Conservation (phyloP, 2,113 vertebrate genomes). For the Catharus minimus region DNA sequence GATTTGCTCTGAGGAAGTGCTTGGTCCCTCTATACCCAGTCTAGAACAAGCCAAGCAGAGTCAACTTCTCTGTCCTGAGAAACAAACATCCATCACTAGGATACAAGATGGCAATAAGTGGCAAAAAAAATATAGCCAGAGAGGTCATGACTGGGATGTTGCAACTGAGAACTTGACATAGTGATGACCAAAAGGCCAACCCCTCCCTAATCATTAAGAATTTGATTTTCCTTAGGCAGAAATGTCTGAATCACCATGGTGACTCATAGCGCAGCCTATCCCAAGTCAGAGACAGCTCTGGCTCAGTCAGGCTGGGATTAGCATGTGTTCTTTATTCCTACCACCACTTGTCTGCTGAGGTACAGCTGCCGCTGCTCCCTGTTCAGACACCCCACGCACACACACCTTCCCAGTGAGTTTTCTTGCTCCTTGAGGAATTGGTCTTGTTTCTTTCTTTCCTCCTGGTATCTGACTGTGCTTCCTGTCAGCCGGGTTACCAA, state of each 20-base stretch:
- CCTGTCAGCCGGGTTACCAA: slow-evolving; percentile 40
- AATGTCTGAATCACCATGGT: slow-evolving; percentile 21
- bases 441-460: slow-evolving; percentile 19
- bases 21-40: neutral
- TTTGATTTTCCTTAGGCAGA: neutral
- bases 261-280: slow-evolving; percentile 22
- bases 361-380: neutral
- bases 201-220: neutral
- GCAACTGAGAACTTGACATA: neutral
- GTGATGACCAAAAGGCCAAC: neutral
- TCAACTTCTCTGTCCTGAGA: neutral
- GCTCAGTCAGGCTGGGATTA: slow-evolving; percentile 42
- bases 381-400: neutral
- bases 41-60: neutral
- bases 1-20: neutral
- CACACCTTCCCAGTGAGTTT: neutral
- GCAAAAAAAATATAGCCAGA: neutral
- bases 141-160: neutral
- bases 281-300: neutral
- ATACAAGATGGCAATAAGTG: neutral
- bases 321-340: slow-evolving; percentile 1
- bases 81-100: neutral
- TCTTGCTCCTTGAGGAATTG: slow-evolving; percentile 5
- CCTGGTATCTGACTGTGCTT: slow-evolving; percentile 32
- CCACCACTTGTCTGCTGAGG: neutral